Conservation (phyloP, 2,888 invertebrate genomes). For the Cheilosia vulpina region DNA sequence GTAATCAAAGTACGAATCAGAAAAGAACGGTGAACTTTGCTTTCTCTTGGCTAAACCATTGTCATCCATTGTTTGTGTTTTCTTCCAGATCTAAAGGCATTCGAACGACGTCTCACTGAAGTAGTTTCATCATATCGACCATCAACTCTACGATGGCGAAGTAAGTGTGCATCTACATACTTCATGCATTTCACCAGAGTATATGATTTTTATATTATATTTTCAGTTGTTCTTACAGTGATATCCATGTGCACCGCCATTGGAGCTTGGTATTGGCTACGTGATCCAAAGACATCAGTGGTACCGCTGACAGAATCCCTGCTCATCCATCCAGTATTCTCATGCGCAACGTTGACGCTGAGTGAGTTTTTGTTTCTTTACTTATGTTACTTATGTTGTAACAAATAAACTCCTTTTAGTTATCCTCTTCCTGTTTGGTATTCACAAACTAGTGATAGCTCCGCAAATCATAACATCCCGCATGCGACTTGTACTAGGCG, state of each 20-base stretch:
- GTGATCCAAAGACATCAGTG: slow-evolving; percentile 96
- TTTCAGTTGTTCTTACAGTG: slow-evolving; percentile 92
- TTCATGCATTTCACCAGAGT: neutral
- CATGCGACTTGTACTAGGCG: slow-evolving; percentile 94
- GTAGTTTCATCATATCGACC: slow-evolving; percentile 98
- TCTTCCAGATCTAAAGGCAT: slow-evolving; percentile 95
- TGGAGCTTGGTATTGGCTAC: slow-evolving; percentile 98
- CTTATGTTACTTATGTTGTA: neutral
- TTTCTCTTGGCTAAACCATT: slow-evolving; percentile 32
- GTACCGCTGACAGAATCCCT: slow-evolving; percentile 96
- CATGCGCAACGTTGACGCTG: slow-evolving; percentile 92
- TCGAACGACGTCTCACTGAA: slow-evolving; percentile 98
- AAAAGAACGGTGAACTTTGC: slow-evolving; percentile 68
- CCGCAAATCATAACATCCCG: slow-evolving; percentile 97
- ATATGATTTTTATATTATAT: neutral
- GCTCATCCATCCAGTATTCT: slow-evolving; percentile 97
- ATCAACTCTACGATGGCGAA: slow-evolving; percentile 97
- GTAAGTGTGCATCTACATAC: slow-evolving; percentile 85
- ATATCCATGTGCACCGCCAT: slow-evolving; percentile 96
- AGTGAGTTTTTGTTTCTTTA: slow-evolving; percentile 84
- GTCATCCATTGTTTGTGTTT: slow-evolving; percentile 64
- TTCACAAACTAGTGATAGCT: slow-evolving; percentile 97
- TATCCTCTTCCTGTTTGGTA: slow-evolving; percentile 94
- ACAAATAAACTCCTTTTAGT: slow-evolving; percentile 85
- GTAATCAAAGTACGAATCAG: slow-evolving; percentile 84